A percentile compares a stretch with the other conserved stretches of the same genome.
Evolutionary conservation across 2,113 vertebrate genomes (phyloP).

Genomic region (Tapirus terrestris): DNA sequence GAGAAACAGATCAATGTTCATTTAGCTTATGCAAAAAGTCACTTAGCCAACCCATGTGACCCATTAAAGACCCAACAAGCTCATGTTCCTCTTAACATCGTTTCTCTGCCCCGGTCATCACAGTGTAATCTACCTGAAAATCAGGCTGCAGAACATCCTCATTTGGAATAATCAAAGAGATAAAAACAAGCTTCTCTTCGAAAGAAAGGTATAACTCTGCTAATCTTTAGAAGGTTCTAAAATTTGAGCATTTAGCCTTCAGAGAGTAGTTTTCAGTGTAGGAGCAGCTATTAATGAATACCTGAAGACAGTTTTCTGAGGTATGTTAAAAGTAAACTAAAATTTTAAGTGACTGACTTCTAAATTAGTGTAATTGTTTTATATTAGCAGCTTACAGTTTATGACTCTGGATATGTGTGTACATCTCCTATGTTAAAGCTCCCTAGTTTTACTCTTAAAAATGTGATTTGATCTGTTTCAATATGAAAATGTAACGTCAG

Average conservation of each 20-base stretch:
- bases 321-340: slow-evolving; percentile 79
- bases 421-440: slow-evolving; percentile 46
- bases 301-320: slow-evolving; percentile 71
- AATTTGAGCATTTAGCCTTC: slow-evolving; percentile 68
- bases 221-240: slow-evolving; percentile 64
- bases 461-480: slow-evolving; percentile 69
- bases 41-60: slow-evolving; percentile 11
- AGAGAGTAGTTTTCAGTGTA: slow-evolving; percentile 64
- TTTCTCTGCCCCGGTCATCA: slow-evolving; percentile 11
- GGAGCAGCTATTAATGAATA: slow-evolving; percentile 64
- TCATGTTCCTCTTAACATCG: neutral
- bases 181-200: slow-evolving; percentile 63
- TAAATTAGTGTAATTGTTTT: slow-evolving; percentile 77
- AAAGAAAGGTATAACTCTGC: slow-evolving; percentile 24
- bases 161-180: slow-evolving; percentile 40
- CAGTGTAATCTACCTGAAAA: slow-evolving; percentile 18
- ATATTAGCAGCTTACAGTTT: slow-evolving; percentile 71
- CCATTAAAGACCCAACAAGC: neutral
- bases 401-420: slow-evolving; percentile 8
- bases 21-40: slow-evolving; percentile 52
- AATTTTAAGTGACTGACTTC: slow-evolving; percentile 73
- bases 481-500: slow-evolving; percentile 70
- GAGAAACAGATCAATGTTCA: slow-evolving; percentile 27
- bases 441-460: slow-evolving; percentile 70
- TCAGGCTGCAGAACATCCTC: neutral